Base-by-base conservation (phyloP, 2,888 invertebrate genomes). In the Eupeodes latifasciatus region DNA sequence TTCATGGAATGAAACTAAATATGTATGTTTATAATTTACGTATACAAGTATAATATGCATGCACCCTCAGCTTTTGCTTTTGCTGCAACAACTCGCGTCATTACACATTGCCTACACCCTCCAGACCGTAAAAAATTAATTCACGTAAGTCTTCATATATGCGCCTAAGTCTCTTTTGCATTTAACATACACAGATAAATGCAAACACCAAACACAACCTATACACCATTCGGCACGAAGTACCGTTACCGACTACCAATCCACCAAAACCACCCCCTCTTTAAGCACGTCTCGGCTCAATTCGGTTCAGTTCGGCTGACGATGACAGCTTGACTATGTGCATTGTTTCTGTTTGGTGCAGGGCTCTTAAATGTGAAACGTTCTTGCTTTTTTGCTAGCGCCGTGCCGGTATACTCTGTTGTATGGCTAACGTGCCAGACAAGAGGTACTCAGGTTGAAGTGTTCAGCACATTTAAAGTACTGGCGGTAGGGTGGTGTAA, bases 341-440 rank as follows among this genome's bases (percentile, higher is more conserved):
- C 14, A 66, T 66, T 66, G 66, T 66, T 47, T 66, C 47, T 62
- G 44, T 62, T 66, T 66, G 71, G 40, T 71, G 71, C 71, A 71
- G 44, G 44, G 34, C 71, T 71, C 57, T 64, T 19, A 62, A 71
- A 57, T 71, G 71, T 47, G 57, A 44, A 57, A 72, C 72, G 27
- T 57, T 72, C 72, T 64, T 44, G 64, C 64, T 64, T 64, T 64
- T 49, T 44, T 19, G 27, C 64, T 47, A 16, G 44, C 44, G 40
- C 64, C 40, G 16, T 74, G 64, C 55, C 74, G 74, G 16, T 71
- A 62, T 27, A 69, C 44, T 81, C 81, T 67, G 69, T 76, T 84
- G 59, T 84, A 75, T 75, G 79, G 75, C 79, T 84, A 79, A 79
- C 84, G 84, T 84, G 79, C 84, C 84, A 84, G 84, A 79, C 84